A percentile compares a stretch with the other conserved stretches of the same genome.
phyloP scores from a whole-genome alignment of 2,888 invertebrate species.

The Tenthredo notha region DNA sequence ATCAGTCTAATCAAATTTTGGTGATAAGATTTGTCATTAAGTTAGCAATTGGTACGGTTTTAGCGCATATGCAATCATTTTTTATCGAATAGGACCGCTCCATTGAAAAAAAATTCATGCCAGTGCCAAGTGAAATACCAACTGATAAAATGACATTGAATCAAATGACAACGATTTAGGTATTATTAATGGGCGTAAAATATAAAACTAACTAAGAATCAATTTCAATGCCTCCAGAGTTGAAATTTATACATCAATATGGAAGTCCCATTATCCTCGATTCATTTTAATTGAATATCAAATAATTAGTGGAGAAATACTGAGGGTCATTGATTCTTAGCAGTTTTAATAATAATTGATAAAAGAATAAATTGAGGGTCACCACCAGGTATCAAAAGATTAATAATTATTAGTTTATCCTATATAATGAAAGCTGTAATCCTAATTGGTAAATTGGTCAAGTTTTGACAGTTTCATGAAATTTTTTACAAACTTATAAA shows the following conservation, averaged over 20 bases:
- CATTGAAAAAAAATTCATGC: conserved; percentile 62
- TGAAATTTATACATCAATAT: neutral
- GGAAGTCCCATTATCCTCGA: neutral
- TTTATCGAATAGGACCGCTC: conserved; percentile 65
- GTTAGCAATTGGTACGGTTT: conserved; percentile 44
- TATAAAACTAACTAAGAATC: conserved; percentile 34
- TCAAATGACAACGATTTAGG: neutral
- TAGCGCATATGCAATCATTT: conserved; percentile 51
- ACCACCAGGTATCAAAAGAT: conserved; percentile 44
- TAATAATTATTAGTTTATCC: conserved; percentile 43
- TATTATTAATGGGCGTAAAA: neutral
- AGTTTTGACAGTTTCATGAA: conserved; percentile 39
- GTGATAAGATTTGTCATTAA: conserved; percentile 23
- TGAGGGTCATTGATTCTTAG: neutral
- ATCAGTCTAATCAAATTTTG: conserved; percentile 30
- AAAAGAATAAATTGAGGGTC: conserved; percentile 1
- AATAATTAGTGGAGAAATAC: neutral
- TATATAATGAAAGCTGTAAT: conserved; percentile 43
- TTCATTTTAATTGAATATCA: neutral
- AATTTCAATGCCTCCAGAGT: conserved; percentile 2
- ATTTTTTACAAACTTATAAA: conserved; percentile 48
- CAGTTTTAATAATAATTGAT: conserved; percentile 35
- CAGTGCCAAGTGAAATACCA: conserved; percentile 44
- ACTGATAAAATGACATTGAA: conserved; percentile 41
- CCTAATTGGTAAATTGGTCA: conserved; percentile 49